These are phyloP conservation scores for Cololabis saira DNA, from an alignment of 2,113 vertebrate genomes.

Conservation along the genomic window DNA sequence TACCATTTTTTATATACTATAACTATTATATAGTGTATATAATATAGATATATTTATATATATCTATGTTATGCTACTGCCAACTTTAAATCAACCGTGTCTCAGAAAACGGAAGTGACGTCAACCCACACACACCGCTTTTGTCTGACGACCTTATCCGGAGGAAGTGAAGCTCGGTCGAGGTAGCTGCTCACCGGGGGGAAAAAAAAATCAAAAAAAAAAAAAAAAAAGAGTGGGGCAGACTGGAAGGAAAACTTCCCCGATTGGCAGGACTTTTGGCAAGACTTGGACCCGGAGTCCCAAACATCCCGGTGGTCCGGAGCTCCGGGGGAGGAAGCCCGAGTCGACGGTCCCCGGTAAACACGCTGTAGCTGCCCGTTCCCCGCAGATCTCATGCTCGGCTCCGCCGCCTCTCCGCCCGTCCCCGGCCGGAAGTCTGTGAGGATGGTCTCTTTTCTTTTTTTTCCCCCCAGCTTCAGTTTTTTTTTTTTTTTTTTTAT, in stretches of 20 bases:
- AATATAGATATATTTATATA: too few relatives aligned
- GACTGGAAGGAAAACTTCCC: conserved; percentile 60
- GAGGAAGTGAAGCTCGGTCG: conserved; percentile 82
- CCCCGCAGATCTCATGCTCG: conserved; percentile 66
- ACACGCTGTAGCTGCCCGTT: conserved; percentile 60
- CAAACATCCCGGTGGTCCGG: conserved; percentile 31
- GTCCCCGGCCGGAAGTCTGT: conserved; percentile 83
- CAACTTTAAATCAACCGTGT: conserved; percentile 19
- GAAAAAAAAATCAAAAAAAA: conserved; percentile 55
- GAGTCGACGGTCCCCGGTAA: conserved; percentile 72
- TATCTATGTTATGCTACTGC: too few relatives aligned
- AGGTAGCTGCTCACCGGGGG: conserved; percentile 69
- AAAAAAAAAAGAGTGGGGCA: conserved; percentile 67
- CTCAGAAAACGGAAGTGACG: conserved; percentile 74
- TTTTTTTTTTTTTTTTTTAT: conserved; percentile 68
- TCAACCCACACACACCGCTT: conserved; percentile 49
- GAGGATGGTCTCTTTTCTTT: conserved; percentile 71
- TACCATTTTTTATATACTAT: too few relatives aligned
- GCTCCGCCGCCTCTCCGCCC: conserved; percentile 67
- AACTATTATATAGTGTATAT: too few relatives aligned
- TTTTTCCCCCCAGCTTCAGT: conserved; percentile 57
- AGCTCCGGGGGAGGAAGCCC: conserved; percentile 58
- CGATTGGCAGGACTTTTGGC: conserved; percentile 59
- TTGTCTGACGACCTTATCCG: conserved; percentile 78
- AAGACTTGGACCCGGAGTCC: conserved; percentile 54